Evolutionary conservation across 2,888 invertebrate species (phyloP).

Genomic region (Gibbula magus): DNA sequence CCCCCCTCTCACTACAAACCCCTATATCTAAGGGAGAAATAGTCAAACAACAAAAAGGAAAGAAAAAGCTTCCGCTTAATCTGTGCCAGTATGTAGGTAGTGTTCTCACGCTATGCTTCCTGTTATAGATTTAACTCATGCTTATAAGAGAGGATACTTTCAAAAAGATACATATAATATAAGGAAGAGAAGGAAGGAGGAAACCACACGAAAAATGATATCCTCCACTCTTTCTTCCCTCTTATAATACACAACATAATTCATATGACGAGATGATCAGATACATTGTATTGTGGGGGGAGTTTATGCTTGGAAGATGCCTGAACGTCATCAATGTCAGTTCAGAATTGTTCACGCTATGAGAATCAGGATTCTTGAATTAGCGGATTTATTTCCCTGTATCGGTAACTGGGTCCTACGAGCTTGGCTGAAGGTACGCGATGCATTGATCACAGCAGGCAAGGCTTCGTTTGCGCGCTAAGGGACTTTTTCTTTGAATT

Average conservation of each 20-base stretch:
- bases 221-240: not conserved
- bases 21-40: no score
- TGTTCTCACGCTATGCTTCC: no score
- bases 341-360: not conserved
- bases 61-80: no score
- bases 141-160: no score
- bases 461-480: constrained; percentile 7
- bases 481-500: constrained; percentile 11
- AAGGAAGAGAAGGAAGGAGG: no score
- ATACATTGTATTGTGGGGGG: not conserved
- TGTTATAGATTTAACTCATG: no score
- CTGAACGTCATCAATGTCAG: constrained; percentile 11
- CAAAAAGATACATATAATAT: no score
- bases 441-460: not conserved
- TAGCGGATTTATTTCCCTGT: constrained; percentile 3
- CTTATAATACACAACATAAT: not conserved
- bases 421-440: not conserved
- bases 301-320: not conserved
- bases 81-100: no score
- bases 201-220: no score
- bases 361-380: constrained; percentile 14
- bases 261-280: no score
- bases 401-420: not conserved
- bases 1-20: no score
- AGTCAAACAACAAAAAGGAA: no score